A percentile compares a stretch with the other conserved stretches of the same genome.
These are phyloP conservation scores for Callaeas wilsoni DNA, from an alignment of 2,113 vertebrate species.

Conservation along the genomic window DNA sequence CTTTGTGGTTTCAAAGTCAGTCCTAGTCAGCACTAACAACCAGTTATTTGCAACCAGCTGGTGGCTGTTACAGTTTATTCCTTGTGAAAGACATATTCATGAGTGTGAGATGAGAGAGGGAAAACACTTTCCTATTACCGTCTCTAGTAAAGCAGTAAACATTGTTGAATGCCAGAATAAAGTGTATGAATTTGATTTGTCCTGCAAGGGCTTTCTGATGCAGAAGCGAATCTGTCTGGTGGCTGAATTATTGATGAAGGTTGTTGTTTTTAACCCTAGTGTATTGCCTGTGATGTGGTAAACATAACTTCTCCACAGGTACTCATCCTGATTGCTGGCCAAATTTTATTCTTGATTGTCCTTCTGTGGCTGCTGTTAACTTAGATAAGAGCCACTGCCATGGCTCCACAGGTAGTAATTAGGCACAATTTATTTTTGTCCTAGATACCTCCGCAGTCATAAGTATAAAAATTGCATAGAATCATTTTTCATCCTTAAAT, in stretches of 20 bases:
- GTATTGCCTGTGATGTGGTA: background rate
- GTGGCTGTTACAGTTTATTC: background rate
- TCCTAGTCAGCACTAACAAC: background rate
- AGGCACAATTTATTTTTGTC: slow-evolving; percentile 1
- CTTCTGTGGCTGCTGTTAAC: background rate
- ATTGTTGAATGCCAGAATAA: background rate
- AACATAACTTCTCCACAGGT: background rate
- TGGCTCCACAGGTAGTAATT: background rate
- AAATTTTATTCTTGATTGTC: background rate
- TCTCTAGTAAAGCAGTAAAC: background rate
- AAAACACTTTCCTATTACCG: background rate
- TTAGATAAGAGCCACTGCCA: background rate
- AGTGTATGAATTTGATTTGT: background rate
- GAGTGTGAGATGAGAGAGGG: background rate
- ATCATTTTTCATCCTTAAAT: background rate
- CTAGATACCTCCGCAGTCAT: background rate
- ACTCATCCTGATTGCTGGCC: background rate
- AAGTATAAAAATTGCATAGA: background rate
- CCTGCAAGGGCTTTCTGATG: background rate
- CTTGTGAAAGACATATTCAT: background rate
- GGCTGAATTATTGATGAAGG: slow-evolving; percentile 50
- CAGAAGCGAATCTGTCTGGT: background rate
- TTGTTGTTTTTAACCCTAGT: background rate
- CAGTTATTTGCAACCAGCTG: background rate
- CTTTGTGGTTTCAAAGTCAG: background rate